Evolutionary conservation across 1,140 invertebrate genomes (phyloP), one percentile per base, ranked within the genome.

Genomic region (Anastatus disparis): DNA sequence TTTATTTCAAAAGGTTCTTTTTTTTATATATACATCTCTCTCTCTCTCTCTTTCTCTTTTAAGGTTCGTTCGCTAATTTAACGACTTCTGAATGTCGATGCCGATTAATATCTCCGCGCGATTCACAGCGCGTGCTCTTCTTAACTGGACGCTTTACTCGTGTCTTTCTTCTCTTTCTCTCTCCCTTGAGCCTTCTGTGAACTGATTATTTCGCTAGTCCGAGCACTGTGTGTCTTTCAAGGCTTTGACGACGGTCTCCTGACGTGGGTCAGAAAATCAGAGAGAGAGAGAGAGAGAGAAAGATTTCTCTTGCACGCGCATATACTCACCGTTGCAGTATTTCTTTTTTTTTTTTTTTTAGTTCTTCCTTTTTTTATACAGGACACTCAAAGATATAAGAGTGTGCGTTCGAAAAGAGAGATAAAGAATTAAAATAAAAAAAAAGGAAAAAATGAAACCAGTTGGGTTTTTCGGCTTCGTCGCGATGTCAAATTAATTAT

Each of bases 1-100:
- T 12, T 52, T 7, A 24, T n/a, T n/a, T n/a, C n/a, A n/a, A n/a
- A n/a, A n/a, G n/a, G n/a, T n/a, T n/a, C n/a, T n/a, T n/a, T n/a
- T n/a, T n/a, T n/a, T n/a, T n/a, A n/a, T n/a, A n/a, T n/a, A n/a
- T n/a, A n/a, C n/a, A n/a, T n/a, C n/a, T n/a, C n/a, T n/a, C n/a
- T n/a, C n/a, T n/a, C n/a, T n/a, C n/a, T n/a, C n/a, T n/a, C n/a
- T n/a, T n/a, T n/a, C n/a, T n/a, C n/a, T n/a, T n/a, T n/a, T n/a
- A n/a, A n/a, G 53, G 8, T 0, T n/a, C 44, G 44, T 27, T 31
- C 8, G 70, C 70, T 71, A 71, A 71, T 71, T 71, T 71, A 71
- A 71, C 62, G 70, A 71, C 70, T 71, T 71, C 55, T 71, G 63
- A 71, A 71, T 71, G 70, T 71, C 70, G 63, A 71, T 71, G 35